These are phyloP conservation scores for Lordiphosa collinella DNA, from an alignment of 1,140 invertebrate genomes.

Conservation along the genomic window DNA sequence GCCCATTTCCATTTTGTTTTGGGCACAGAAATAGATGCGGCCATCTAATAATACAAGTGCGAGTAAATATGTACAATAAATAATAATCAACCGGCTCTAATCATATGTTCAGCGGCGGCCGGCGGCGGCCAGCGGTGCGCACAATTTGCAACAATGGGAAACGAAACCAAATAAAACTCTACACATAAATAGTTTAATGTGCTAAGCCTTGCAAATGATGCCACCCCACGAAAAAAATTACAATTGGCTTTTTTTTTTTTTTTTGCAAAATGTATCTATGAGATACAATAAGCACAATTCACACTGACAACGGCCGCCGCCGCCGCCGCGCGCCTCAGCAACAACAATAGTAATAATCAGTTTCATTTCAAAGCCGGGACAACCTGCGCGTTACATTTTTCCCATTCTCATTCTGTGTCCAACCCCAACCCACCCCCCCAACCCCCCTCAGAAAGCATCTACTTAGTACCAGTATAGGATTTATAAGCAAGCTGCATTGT, in stretches of 20 bases:
- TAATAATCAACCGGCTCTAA: conserved; percentile 72
- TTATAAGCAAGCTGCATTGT: conserved; percentile 43
- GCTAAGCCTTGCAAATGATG: conserved; percentile 67
- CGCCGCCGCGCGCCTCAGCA: conserved; percentile 27
- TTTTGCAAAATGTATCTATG: conserved; percentile 56
- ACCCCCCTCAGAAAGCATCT: neutral
- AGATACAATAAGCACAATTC: conserved; percentile 71
- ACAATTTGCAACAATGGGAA: conserved; percentile 15
- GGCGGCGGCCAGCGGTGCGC: neutral
- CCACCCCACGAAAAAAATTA: conserved; percentile 57
- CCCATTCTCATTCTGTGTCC: conserved; percentile 49
- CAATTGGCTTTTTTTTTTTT: conserved; percentile 31
- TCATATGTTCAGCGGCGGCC: conserved; percentile 40
- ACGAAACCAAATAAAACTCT: conserved; percentile 49
- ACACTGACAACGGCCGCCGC: conserved; percentile 44
- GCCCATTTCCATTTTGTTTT: conserved; percentile 14
- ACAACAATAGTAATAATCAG: conserved; percentile 71
- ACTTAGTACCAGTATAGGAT: conserved; percentile 28
- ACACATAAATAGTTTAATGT: conserved; percentile 77
- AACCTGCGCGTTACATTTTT: conserved; percentile 69
- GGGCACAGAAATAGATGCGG: conserved; percentile 57
- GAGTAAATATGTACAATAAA: conserved; percentile 61
- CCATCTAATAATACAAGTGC: conserved; percentile 65
- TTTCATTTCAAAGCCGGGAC: conserved; percentile 64
- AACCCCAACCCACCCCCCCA: neutral